Evolutionary conservation across 2,888 invertebrate genomes (phyloP).

Genomic region (Shargacucullia verbasci): DNA sequence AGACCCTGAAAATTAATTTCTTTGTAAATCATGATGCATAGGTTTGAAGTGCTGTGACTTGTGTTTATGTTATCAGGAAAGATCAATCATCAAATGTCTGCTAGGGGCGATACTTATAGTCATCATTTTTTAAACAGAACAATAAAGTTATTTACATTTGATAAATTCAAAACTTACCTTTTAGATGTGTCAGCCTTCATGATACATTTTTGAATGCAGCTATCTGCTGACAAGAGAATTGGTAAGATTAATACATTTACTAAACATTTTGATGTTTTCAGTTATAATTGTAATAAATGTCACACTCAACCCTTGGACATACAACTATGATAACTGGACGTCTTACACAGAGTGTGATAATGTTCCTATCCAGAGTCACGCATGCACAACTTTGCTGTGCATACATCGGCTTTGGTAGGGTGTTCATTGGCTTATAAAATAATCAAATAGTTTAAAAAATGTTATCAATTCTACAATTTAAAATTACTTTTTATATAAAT

Average conservation of each 20-base stretch:
- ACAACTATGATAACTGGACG: slow-evolving; percentile 66
- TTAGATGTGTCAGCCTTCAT: no score
- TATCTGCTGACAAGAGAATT: slow-evolving; percentile 28
- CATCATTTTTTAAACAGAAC: slow-evolving; percentile 21
- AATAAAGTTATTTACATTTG: no score
- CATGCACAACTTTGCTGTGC: slow-evolving; percentile 70
- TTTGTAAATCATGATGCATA: background rate
- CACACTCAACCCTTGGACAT: slow-evolving; percentile 84
- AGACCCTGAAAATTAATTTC: background rate
- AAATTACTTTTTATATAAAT: no score
- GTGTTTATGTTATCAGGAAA: slow-evolving; percentile 40
- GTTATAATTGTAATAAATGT: slow-evolving; percentile 59
- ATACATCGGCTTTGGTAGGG: slow-evolving; percentile 88
- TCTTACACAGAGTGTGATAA: slow-evolving; percentile 85
- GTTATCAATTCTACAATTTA: no score
- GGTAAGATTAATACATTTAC: slow-evolving; percentile 3
- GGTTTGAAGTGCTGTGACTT: no score
- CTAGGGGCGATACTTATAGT: slow-evolving; percentile 47
- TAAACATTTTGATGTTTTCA: background rate
- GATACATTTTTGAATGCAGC: background rate
- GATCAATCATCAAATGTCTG: slow-evolving; percentile 51
- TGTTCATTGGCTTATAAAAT: slow-evolving; percentile 50
- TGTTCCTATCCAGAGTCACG: slow-evolving; percentile 88
- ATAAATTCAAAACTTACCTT: no score
- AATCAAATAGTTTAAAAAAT: no score